These are phyloP conservation scores for Neotoxoptera formosana DNA, from an alignment of 1,140 invertebrate species.

Conservation along the genomic window DNA sequence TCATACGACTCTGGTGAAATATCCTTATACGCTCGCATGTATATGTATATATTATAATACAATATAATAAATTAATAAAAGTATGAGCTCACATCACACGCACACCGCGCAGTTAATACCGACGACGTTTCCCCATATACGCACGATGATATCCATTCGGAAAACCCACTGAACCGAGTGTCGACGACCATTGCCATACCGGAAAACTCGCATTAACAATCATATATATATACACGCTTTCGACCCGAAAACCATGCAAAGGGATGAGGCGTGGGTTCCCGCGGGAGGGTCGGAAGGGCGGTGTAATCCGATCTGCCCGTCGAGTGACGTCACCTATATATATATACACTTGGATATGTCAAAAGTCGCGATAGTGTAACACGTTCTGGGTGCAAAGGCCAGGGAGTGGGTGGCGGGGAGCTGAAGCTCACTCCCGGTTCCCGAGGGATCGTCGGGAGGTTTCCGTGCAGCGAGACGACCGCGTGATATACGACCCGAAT, in stretches of 20 bases:
- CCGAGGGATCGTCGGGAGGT: not conserved
- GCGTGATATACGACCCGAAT: not conserved
- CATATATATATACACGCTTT: not conserved
- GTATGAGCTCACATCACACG: not conserved
- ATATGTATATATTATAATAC: not conserved
- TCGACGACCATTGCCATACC: not conserved
- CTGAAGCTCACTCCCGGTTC: not conserved
- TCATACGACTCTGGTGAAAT: not conserved
- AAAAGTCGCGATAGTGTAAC: not conserved
- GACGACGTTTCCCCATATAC: not conserved
- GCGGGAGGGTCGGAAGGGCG: not conserved
- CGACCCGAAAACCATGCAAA: not conserved
- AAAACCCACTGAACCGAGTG: slow-evolving; percentile 50
- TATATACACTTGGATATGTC: slow-evolving; percentile 3
- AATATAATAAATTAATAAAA: slow-evolving; percentile 7
- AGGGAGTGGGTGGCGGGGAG: not conserved
- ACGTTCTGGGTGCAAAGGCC: not conserved
- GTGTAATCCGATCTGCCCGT: slow-evolving; percentile 46
- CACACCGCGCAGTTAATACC: not conserved
- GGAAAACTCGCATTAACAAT: slow-evolving; percentile 19
- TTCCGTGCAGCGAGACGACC: not conserved
- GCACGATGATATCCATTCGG: slow-evolving; percentile 23
- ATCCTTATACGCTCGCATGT: not conserved
- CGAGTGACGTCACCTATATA: slow-evolving; percentile 37
- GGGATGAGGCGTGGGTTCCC: not conserved